Conservation (phyloP, 2,888 invertebrate species). For the Troilus luridus region DNA sequence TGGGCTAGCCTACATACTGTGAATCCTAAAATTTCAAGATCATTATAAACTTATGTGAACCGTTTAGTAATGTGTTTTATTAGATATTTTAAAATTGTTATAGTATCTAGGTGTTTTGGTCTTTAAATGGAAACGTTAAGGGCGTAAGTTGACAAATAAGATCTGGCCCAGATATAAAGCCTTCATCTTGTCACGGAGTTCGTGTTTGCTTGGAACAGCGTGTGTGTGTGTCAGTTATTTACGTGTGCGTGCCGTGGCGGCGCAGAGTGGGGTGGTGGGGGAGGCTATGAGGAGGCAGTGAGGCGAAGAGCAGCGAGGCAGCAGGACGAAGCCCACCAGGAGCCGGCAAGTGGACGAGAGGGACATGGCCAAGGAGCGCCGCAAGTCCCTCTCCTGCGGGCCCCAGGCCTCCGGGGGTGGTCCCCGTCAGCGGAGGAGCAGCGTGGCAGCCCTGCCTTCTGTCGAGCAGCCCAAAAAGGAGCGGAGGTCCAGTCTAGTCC, state of each 20-base stretch:
- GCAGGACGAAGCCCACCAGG: conserved; percentile 38
- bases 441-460: conserved; percentile 66
- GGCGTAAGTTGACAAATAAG: not conserved
- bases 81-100: no score
- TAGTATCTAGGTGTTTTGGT: no score
- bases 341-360: conserved; percentile 61
- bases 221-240: not conserved
- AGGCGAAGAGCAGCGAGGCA: conserved; percentile 10
- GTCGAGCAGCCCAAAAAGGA: conserved; percentile 62
- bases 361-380: conserved; percentile 66
- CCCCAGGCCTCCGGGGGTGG: conserved; percentile 64
- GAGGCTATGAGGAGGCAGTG: not conserved
- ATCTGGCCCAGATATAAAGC: not conserved
- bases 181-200: conserved; percentile 5
- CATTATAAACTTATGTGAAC: no score
- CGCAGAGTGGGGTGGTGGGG: not conserved
- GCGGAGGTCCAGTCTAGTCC: conserved; percentile 67
- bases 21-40: no score
- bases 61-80: no score
- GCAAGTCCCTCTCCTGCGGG: conserved; percentile 67
- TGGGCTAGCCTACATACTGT: no score
- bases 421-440: conserved; percentile 65
- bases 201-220: not conserved
- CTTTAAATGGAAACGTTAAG: no score
- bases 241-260: not conserved